Conservation (phyloP, 1,140 invertebrate genomes). For the Matsumurasca onukii region DNA sequence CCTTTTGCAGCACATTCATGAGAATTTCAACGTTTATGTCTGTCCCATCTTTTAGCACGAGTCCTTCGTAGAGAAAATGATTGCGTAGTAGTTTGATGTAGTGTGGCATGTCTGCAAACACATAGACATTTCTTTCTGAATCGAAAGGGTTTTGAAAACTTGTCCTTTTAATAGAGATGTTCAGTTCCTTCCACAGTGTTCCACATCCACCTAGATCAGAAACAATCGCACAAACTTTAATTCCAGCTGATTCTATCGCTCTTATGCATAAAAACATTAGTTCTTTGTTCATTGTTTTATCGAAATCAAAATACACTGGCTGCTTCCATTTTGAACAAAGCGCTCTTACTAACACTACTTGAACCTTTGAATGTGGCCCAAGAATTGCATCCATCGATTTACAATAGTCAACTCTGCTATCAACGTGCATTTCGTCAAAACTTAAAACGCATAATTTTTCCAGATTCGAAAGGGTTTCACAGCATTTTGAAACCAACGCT, state of each 20-base stretch:
- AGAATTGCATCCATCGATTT: neutral
- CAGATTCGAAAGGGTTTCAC: too few relatives aligned
- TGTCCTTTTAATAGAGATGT: neutral
- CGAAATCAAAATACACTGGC: neutral
- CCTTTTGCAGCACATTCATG: neutral
- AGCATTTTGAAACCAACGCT: too few relatives aligned
- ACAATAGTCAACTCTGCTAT: slow-evolving; percentile 1
- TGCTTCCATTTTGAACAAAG: neutral
- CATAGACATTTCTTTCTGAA: neutral
- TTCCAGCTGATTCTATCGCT: neutral
- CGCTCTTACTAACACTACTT: neutral
- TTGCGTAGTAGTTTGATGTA: neutral
- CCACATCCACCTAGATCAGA: neutral
- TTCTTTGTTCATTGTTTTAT: neutral
- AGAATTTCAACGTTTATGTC: slow-evolving; percentile 3
- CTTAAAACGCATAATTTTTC: too few relatives aligned
- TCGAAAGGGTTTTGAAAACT: neutral
- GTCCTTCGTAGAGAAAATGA: neutral
- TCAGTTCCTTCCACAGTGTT: neutral
- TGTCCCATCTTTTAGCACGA: neutral
- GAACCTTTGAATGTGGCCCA: neutral
- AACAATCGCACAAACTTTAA: neutral
- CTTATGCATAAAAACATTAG: neutral
- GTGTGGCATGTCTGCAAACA: slow-evolving; percentile 10
- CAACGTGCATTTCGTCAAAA: slow-evolving; percentile 18